Conservation (phyloP, 2,797 vertebrate species). For the Rhinophrynus dorsalis region DNA sequence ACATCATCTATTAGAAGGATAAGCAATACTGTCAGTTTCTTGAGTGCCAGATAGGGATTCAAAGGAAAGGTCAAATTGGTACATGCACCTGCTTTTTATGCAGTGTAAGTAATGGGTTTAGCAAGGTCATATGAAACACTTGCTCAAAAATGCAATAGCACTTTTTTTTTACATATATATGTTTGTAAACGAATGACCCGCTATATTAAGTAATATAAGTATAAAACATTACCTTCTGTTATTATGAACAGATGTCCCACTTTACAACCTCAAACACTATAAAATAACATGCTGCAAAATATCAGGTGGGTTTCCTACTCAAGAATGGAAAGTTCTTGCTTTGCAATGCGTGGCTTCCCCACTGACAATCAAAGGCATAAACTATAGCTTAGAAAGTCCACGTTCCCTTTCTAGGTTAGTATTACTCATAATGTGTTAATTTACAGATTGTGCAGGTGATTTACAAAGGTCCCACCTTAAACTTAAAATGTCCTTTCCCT, state of each 20-base stretch:
- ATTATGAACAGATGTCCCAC: conserved; percentile 40
- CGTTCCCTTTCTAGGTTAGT: no score
- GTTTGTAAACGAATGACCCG: conserved; percentile 34
- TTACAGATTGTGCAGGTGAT: no score
- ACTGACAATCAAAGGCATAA: no score
- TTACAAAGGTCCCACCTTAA: no score
- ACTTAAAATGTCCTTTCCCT: no score
- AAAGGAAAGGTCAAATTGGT: not conserved
- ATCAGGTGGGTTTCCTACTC: conserved; percentile 36
- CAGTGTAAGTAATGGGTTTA: conserved; percentile 10
- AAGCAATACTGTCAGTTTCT: not conserved
- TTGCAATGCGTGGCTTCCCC: no score
- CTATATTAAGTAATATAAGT: conserved; percentile 45
- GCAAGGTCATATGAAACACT: conserved; percentile 46
- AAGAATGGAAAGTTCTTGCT: not conserved
- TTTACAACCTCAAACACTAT: conserved; percentile 39
- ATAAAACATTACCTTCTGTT: conserved; percentile 40
- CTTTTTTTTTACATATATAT: conserved; percentile 42
- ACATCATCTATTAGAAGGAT: not conserved
- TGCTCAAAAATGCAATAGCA: conserved; percentile 40
- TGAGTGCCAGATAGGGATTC: not conserved
- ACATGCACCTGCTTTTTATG: conserved; percentile 39
- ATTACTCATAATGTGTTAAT: no score
- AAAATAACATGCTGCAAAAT: conserved; percentile 29
- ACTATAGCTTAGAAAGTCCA: not conserved